Percentiles rank a stretch among this genome's conserved stretches.
phyloP scores from a whole-genome alignment of 2,888 invertebrate genomes.

The Margaritifera margaritifera region DNA sequence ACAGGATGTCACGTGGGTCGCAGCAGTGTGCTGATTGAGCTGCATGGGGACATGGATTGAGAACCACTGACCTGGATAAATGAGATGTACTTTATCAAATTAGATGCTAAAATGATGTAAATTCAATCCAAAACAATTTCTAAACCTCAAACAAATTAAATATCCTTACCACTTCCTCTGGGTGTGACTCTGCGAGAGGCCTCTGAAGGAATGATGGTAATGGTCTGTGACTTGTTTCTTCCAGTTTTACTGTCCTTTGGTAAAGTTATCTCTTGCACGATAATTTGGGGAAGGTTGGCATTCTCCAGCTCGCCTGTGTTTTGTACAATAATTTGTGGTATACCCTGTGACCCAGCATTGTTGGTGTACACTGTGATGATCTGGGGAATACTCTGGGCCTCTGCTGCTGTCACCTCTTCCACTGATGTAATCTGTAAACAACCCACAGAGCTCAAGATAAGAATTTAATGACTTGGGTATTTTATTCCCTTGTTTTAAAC shows the following conservation, averaged over 20 bases:
- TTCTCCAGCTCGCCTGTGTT: constrained; percentile 2
- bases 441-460: no score
- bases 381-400: constrained; percentile 24
- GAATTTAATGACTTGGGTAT: no score
- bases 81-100: no score
- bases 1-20: no score
- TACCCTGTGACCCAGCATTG: constrained; percentile 13
- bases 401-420: constrained; percentile 23
- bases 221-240: constrained; percentile 20
- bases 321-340: constrained; percentile 22
- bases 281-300: constrained; percentile 24
- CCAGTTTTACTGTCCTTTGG: constrained; percentile 30
- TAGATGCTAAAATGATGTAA: no score
- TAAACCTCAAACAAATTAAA: neutral
- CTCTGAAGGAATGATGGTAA: constrained; percentile 17
- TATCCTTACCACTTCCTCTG: constrained; percentile 29
- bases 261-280: constrained; percentile 37
- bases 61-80: no score
- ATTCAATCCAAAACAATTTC: no score
- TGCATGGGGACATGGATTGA: no score
- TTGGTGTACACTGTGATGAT: constrained; percentile 36
- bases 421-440: no score
- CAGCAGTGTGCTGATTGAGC: no score
- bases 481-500: no score
- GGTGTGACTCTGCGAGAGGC: constrained; percentile 25